Conservation (phyloP, 1,140 invertebrate genomes). For the Andrena cerasifolii region DNA sequence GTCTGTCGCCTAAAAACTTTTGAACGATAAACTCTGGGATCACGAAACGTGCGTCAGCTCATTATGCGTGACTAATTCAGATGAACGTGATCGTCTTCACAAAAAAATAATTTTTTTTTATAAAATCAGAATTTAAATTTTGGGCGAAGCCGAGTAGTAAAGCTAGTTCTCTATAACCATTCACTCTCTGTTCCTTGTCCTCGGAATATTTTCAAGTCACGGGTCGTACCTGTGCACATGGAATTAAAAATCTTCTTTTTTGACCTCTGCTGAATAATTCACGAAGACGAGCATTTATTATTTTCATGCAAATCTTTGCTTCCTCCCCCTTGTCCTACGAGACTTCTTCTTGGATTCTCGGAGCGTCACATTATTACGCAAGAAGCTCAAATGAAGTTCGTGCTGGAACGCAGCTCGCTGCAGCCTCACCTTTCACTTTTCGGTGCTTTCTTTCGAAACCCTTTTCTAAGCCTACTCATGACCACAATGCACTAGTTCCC, state of each 20-base stretch:
- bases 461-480: no score
- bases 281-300: neutral
- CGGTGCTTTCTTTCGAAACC: neutral
- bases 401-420: neutral
- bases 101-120: no score
- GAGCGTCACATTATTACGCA: constrained; percentile 4
- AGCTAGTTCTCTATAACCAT: neutral
- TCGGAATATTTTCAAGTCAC: neutral
- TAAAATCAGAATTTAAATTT: no score
- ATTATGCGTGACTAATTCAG: no score
- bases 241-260: neutral
- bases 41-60: no score
- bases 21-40: no score
- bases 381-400: constrained; percentile 9
- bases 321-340: neutral
- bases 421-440: neutral
- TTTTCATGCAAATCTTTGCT: constrained; percentile 1
- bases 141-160: no score
- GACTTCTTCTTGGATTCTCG: neutral
- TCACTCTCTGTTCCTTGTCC: no score
- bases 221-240: neutral
- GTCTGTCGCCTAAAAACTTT: no score
- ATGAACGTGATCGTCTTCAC: no score
- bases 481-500: neutral
- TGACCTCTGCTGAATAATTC: neutral